phyloP scores from a whole-genome alignment of 1,140 invertebrate genomes.

The Manduca sexta region DNA sequence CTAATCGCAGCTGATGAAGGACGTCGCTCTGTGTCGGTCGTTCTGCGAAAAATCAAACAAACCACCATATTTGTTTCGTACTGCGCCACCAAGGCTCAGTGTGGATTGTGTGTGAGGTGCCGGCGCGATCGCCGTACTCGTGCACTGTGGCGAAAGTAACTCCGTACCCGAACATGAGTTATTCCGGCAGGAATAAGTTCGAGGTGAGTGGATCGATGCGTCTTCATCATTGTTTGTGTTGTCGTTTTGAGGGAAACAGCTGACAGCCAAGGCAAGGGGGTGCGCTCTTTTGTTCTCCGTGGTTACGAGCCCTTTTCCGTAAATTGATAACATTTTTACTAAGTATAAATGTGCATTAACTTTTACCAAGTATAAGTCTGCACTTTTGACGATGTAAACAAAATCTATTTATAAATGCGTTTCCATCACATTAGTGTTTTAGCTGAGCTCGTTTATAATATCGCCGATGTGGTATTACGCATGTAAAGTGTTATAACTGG shows the following conservation, averaged over 20 bases:
- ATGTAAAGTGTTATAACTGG: no score
- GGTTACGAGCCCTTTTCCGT: no score
- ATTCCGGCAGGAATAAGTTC: slow-evolving; percentile 75
- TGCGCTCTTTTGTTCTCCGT: slow-evolving; percentile 32
- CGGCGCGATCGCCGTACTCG: slow-evolving; percentile 31
- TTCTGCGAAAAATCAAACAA: slow-evolving; percentile 43
- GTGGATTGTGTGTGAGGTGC: slow-evolving; percentile 14
- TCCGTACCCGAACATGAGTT: slow-evolving; percentile 68
- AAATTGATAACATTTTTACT: no score
- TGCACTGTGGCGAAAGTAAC: slow-evolving; percentile 65
- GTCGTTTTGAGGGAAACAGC: slow-evolving; percentile 62
- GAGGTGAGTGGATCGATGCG: slow-evolving; percentile 67
- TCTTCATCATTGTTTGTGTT: slow-evolving; percentile 58
- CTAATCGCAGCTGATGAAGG: slow-evolving; percentile 22
- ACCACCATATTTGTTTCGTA: slow-evolving; percentile 48
- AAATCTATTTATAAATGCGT: neutral
- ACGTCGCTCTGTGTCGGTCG: slow-evolving; percentile 19
- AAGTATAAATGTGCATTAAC: no score
- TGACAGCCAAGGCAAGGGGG: slow-evolving; percentile 40
- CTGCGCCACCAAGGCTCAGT: slow-evolving; percentile 11
- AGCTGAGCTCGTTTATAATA: no score
- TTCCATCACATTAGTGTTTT: neutral
- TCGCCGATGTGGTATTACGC: no score
- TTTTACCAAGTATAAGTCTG: no score
- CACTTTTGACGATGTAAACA: neutral